Evolutionary conservation across 2,113 vertebrate species (phyloP).

Genomic region (Zosterops pallidus): DNA sequence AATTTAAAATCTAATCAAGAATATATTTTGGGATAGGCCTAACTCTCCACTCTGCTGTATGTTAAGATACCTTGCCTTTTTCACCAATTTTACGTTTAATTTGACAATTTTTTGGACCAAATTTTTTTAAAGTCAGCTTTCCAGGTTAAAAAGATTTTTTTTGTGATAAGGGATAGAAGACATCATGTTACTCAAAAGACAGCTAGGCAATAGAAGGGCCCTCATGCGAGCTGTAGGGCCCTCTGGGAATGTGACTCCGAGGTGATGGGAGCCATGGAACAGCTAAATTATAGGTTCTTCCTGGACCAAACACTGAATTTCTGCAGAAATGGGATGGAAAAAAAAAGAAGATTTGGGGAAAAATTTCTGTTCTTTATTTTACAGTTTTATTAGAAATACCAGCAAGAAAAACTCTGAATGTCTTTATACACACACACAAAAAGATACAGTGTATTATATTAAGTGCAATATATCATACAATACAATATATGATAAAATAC

Average conservation of each 20-base stretch:
- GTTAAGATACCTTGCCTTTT: neutral
- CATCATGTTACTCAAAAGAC: neutral
- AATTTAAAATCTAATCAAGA: neutral
- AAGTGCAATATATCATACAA: neutral
- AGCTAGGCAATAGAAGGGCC: neutral
- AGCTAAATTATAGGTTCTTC: neutral
- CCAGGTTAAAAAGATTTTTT: neutral
- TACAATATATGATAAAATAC: too few species aligned
- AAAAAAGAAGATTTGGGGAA: neutral
- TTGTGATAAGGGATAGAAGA: neutral
- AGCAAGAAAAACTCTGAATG: neutral
- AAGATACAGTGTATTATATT: neutral
- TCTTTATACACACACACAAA: neutral
- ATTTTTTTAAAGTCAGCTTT: neutral
- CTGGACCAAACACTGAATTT: neutral
- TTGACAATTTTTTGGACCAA: neutral
- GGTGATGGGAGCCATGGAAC: neutral
- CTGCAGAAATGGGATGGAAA: neutral
- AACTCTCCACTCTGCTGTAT: neutral
- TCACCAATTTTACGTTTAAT: neutral
- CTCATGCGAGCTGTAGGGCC: rapidly evolving
- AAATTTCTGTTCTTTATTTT: neutral
- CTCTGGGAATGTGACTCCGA: neutral
- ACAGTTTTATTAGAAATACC: neutral
- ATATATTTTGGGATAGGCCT: neutral